Percentiles rank a stretch among this genome's conserved stretches.
Conservation (phyloP, 2,797 vertebrate species). For the Momotus momota region DNA sequence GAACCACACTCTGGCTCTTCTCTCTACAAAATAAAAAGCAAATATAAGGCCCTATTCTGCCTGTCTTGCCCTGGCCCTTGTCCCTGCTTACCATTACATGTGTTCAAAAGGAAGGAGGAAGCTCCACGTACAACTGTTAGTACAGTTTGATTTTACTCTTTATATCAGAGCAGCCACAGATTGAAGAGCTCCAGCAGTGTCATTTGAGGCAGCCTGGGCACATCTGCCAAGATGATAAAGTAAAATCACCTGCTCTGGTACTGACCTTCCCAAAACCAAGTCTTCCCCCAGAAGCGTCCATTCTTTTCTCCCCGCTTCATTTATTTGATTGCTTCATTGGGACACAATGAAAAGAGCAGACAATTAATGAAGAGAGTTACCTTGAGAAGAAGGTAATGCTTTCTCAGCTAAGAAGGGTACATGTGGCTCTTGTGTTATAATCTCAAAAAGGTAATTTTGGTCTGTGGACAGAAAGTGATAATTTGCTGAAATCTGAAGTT, state of each 20-base stretch:
- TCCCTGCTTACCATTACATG: neutral
- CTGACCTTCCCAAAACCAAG: neutral
- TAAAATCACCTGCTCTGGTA: neutral
- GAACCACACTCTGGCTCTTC: neutral
- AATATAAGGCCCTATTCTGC: neutral
- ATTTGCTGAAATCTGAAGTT: slow-evolving; percentile 27
- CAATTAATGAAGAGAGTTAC: neutral
- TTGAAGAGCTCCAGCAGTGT: neutral
- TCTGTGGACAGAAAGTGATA: neutral
- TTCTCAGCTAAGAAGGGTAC: neutral
- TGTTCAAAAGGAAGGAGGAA: neutral
- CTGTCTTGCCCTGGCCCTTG: neutral
- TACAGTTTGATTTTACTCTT: neutral
- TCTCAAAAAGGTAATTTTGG: neutral
- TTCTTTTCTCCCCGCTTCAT: neutral
- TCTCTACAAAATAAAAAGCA: neutral
- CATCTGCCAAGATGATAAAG: accelerated
- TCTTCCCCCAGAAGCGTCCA: accelerated
- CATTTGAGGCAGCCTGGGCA: neutral
- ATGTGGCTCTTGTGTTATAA: neutral
- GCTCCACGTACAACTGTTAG: accelerated
- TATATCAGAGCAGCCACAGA: neutral
- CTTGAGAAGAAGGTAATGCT: neutral
- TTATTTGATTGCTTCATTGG: neutral
- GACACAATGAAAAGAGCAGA: neutral